Conservation (phyloP, 2,113 vertebrate genomes). For the Corythaeola cristata region DNA sequence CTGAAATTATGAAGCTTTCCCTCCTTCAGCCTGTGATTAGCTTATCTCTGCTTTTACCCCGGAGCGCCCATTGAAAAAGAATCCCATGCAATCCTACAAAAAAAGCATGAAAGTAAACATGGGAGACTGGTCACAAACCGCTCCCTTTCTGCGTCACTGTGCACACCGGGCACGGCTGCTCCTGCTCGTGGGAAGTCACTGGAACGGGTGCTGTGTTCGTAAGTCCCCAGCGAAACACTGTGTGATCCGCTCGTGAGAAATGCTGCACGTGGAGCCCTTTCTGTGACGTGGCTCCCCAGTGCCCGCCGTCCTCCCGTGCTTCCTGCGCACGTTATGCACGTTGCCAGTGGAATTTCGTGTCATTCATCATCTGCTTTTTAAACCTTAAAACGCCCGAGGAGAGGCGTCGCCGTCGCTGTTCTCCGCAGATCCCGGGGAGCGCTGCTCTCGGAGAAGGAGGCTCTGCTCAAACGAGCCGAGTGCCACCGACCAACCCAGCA, state of each 20-base stretch:
- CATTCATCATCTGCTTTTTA: neutral
- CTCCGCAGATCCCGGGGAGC: neutral
- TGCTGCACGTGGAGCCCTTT: neutral
- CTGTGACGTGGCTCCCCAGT: neutral
- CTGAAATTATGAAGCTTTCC: neutral
- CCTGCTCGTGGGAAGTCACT: neutral
- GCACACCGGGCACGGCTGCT: neutral
- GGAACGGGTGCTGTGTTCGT: constrained; percentile 39
- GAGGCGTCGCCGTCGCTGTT: neutral
- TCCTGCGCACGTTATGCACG: neutral
- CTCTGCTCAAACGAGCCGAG: neutral
- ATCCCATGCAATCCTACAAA: neutral
- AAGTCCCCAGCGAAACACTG: neutral
- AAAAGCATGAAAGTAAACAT: neutral
- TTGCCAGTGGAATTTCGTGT: neutral
- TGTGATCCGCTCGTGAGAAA: neutral
- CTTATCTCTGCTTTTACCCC: neutral
- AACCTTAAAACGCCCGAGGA: neutral
- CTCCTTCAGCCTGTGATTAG: neutral
- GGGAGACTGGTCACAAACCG: neutral
- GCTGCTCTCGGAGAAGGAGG: neutral
- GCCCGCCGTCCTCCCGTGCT: neutral
- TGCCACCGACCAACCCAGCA: too few species aligned
- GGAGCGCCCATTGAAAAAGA: neutral
- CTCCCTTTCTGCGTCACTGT: neutral